Conservation (phyloP, 2,113 vertebrate genomes). For the Amia ocellicauda region DNA sequence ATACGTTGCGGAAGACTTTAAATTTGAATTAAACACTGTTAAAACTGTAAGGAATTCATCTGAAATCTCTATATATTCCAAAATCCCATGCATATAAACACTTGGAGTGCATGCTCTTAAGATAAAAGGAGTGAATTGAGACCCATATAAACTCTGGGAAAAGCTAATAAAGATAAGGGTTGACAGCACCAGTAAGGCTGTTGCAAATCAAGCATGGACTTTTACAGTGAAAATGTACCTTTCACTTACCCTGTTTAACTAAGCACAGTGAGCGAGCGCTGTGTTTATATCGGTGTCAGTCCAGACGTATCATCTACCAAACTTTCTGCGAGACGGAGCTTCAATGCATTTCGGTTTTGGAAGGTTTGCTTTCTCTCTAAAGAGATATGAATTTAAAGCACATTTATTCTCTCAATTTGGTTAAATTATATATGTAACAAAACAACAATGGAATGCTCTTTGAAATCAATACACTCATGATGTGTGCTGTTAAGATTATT, state of each 20-base stretch:
- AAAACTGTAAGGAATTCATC: constrained; percentile 19
- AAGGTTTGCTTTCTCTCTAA: too few species aligned
- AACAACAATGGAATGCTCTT: not conserved
- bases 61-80: constrained; percentile 13
- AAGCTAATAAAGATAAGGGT: constrained; percentile 90
- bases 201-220: constrained; percentile 51
- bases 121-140: constrained; percentile 71
- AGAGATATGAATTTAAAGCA: too few species aligned
- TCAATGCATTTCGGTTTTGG: constrained; percentile 20
- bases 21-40: not conserved
- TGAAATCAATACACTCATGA: too few species aligned
- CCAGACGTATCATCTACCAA: constrained; percentile 42
- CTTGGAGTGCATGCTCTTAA: constrained; percentile 63
- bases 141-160: constrained; percentile 74
- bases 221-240: constrained; percentile 50
- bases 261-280: constrained; percentile 34
- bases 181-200: constrained; percentile 60
- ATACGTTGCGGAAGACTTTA: not conserved
- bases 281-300: constrained; percentile 47
- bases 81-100: constrained; percentile 65
- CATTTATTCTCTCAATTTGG: too few species aligned
- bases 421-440: too few species aligned
- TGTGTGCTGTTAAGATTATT: too few species aligned
- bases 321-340: constrained; percentile 35
- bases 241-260: constrained; percentile 53